A percentile compares a stretch with the other conserved stretches of the same genome.
These are phyloP conservation scores for Dicranocentrus wangi DNA, from an alignment of 2,888 invertebrate species.

Conservation along the genomic window DNA sequence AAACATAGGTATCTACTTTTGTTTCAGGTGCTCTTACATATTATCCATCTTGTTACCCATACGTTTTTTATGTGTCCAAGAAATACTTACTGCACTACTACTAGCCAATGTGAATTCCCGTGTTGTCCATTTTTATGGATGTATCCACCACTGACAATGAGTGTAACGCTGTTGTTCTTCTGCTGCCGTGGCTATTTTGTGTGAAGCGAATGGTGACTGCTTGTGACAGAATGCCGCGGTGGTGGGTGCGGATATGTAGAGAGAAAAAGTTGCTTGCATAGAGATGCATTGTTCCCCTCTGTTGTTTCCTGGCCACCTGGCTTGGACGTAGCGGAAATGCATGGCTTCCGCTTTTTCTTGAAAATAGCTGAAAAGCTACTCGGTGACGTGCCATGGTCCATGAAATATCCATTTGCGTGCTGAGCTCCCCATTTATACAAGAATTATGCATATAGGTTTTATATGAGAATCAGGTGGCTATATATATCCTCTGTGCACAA, in stretches of 20 bases:
- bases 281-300: slow-evolving; percentile 16
- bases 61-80: no score
- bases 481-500: no score
- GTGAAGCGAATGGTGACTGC: slow-evolving; percentile 14
- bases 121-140: no score
- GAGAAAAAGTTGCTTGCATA: background rate
- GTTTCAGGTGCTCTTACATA: slow-evolving; percentile 2
- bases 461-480: no score
- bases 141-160: background rate
- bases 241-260: background rate
- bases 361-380: background rate
- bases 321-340: slow-evolving; percentile 48
- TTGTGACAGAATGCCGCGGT: background rate
- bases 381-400: slow-evolving; percentile 28
- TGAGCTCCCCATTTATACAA: background rate
- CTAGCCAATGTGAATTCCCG: no score
- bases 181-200: background rate
- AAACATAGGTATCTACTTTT: background rate
- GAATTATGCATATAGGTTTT: no score
- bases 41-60: no score
- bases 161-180: background rate
- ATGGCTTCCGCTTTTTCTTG: slow-evolving; percentile 36
- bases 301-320: slow-evolving; percentile 49
- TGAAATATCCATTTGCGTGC: slow-evolving; percentile 35
- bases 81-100: no score